These are phyloP conservation scores for Speoplatyrhinus poulsoni DNA, from an alignment of 2,113 vertebrate genomes.

Conservation along the genomic window DNA sequence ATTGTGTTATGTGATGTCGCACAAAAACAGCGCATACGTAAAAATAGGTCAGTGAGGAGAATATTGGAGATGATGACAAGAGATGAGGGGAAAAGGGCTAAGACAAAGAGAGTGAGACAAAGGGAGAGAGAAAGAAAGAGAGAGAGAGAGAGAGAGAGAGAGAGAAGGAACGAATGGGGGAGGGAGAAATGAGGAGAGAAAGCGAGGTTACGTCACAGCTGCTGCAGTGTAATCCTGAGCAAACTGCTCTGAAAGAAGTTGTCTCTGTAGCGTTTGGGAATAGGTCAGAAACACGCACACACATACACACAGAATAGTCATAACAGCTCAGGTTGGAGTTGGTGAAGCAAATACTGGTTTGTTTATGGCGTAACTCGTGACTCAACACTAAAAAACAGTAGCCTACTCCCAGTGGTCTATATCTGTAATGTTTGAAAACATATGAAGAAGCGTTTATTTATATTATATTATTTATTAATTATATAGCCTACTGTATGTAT, in stretches of 20 bases:
- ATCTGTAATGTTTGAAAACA: background rate
- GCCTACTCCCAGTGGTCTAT: background rate
- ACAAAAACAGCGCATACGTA: slow-evolving; percentile 64
- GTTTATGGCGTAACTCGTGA: background rate
- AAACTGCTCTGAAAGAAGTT: slow-evolving; percentile 46
- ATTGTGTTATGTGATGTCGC: slow-evolving; percentile 53
- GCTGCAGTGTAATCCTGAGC: slow-evolving; percentile 53
- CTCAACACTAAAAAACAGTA: background rate
- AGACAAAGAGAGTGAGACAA: slow-evolving; percentile 7
- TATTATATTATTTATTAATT: no score
- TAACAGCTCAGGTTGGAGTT: background rate
- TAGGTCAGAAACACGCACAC: slow-evolving; percentile 29
- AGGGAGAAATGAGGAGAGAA: slow-evolving; percentile 30
- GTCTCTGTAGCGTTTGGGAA: slow-evolving; percentile 38
- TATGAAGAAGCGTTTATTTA: no score
- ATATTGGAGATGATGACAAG: slow-evolving; percentile 27
- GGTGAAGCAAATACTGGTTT: background rate
- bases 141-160: slow-evolving; percentile 12
- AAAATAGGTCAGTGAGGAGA: slow-evolving; percentile 76
- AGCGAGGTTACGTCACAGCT: slow-evolving; percentile 58
- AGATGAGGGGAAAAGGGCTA: slow-evolving; percentile 28
- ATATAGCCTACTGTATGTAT: no score
- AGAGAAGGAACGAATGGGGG: background rate
- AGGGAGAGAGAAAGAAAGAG: slow-evolving; percentile 4
- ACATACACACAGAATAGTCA: background rate